Evolutionary conservation across 1,140 invertebrate genomes (phyloP).

Genomic region (Sipha flava): DNA sequence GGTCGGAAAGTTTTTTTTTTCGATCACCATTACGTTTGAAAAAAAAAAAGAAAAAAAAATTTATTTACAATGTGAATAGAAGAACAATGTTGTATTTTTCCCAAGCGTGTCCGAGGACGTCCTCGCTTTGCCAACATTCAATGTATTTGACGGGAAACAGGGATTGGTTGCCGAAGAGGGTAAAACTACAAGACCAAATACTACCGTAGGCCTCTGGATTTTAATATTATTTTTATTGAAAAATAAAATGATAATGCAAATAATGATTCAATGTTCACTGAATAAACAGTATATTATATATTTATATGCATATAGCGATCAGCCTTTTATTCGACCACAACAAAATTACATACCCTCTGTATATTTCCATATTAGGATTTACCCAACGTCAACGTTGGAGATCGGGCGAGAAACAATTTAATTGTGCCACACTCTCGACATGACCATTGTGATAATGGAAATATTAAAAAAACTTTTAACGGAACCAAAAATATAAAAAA

Average conservation of each 20-base stretch:
- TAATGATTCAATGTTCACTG: neutral
- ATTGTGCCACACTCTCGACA: neutral
- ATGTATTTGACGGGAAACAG: neutral
- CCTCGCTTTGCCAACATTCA: neutral
- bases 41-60: no score
- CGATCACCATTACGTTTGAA: neutral
- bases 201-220: neutral
- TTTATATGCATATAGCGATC: neutral
- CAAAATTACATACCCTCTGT: neutral
- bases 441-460: neutral
- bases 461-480: neutral
- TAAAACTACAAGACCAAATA: neutral
- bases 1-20: neutral
- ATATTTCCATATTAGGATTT: neutral
- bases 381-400: neutral
- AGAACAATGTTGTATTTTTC: neutral
- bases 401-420: neutral
- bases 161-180: neutral
- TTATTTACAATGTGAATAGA: conserved; percentile 21
- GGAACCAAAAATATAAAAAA: neutral
- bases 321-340: neutral
- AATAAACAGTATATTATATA: neutral
- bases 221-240: conserved; percentile 8
- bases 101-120: neutral
- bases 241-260: neutral